Base-by-base conservation (phyloP, 2,113 vertebrate species). In the Passer montanus region DNA sequence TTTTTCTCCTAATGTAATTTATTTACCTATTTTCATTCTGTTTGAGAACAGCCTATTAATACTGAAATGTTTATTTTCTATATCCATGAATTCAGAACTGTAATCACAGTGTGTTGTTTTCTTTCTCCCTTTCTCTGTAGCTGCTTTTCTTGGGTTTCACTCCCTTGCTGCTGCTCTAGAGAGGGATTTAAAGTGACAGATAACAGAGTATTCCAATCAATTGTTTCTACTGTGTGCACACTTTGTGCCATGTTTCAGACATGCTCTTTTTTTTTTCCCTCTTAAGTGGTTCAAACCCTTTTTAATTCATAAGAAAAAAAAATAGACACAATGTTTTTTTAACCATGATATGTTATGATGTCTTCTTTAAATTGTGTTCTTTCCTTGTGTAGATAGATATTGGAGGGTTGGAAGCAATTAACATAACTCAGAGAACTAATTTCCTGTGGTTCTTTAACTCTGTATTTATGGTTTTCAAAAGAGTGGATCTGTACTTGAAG, bases 371-470 rank as follows among this genome's bases (percentile, higher is more conserved):
- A 93, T 90, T 89, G 33, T 84, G 9, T 77, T 92, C 47, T 39
- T 87, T 94, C 62, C 67, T 81, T 93, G 47, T 94, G 84, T 76
- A 96, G 93, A 93, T 63, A 96, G 89, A 95, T 86, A 94, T 50
- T 77, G 66, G 68, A 92, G 87, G 84, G 87, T 84, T 90, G 84
- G 74, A 85, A 97, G 95, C 81, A 94, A 97, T 97, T 97, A 97
- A 92, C 95, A 94, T 96, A 96, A 96, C 89, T 96, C 89, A 94
- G 93, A 93, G 81, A 96, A 85, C 91, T 95, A 94, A 95, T 97
- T 95, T 96, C 89, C 94, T 94, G 69, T 66, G 77, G 74, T 95
- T 95, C 91, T 89, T 95, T 95, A 92, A 49, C 59, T 92, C 79
- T 46, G 80, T 94, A 95, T 96, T 94, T 96, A 95, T 91, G 59